Base-by-base conservation (phyloP, 2,113 vertebrate genomes). In the Gallinago jamesoni region DNA sequence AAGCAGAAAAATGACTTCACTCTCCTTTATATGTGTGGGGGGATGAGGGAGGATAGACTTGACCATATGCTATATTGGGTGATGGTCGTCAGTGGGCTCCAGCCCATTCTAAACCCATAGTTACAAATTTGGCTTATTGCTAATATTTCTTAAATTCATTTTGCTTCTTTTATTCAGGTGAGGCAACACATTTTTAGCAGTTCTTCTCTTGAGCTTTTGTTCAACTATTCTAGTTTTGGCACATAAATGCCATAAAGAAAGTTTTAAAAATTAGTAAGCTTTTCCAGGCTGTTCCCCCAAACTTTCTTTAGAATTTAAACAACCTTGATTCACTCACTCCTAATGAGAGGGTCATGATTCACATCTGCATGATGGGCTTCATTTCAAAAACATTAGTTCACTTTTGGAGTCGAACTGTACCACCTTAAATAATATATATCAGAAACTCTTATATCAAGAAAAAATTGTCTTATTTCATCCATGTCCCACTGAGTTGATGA, bases 31-130 rank as follows among this genome's bases (percentile, higher is more conserved):
- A 18, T n/a, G 28, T 35, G 52, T 89, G 17, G 57, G 47, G n/a
- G 31, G 22, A 41, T 79, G 27, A 52, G 77, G 64, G 17, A 39
- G 11, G 31, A 28, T 91, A n/a, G 37, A 23, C 20, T 48, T 88
- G 37, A 69, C 28, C 14, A 12, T 25, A 20, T 1, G 0, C 50
- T 84, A 0, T 25, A 48, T 35, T 0, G 0, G 27, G 13, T 35
- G 37, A 45, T 33, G 33, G 14, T 21, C 81, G 16, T 37, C 3
- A 2, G 25, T 93, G 56, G 31, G 52, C 64, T 93, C 47, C n/a
- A 90, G 76, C 20, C 31, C 18, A 16, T 89, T 87, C 47, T 47
- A 67, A 87, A 82, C 21, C 15, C 37, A 17, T 23, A 39, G 27
- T 22, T 64, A 86, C 11, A 64, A 67, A 67, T 68, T 37, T 78